Conservation (phyloP, 2,113 vertebrate genomes). For the Acrocephalus arundinaceus region DNA sequence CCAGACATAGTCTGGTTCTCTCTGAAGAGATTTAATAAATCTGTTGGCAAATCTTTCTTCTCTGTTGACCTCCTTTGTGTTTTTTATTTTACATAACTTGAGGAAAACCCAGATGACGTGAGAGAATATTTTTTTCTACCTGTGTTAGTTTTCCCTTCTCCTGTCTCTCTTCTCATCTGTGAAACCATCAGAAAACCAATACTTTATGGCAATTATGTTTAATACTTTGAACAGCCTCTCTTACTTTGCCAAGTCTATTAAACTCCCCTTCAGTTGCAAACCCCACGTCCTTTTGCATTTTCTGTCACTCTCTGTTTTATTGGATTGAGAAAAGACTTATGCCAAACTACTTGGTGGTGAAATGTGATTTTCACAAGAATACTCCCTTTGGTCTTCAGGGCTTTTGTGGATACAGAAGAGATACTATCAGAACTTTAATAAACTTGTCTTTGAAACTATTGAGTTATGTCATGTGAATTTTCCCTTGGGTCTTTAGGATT, state of each 20-base stretch:
- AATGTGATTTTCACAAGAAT: slow-evolving; percentile 4
- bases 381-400: background rate
- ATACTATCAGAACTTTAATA: slow-evolving; percentile 15
- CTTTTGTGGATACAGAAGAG: background rate
- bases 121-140: background rate
- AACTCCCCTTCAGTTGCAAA: background rate
- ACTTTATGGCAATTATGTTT: background rate
- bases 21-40: background rate
- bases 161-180: background rate
- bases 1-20: background rate
- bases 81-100: background rate
- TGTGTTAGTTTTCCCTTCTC: background rate
- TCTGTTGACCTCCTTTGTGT: background rate
- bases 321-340: background rate
- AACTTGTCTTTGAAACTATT: slow-evolving; percentile 26
- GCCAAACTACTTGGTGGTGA: background rate
- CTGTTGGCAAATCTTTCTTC: background rate
- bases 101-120: background rate
- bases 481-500: background rate
- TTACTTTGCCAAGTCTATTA: background rate
- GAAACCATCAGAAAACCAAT: background rate
- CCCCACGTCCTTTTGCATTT: background rate
- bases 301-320: background rate
- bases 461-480: slow-evolving; percentile 7
- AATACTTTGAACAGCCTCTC: background rate